A percentile compares a stretch with the other conserved stretches of the same genome.
Evolutionary conservation across 2,888 invertebrate species (phyloP).

Genomic region (Alviniconcha strummeri): DNA sequence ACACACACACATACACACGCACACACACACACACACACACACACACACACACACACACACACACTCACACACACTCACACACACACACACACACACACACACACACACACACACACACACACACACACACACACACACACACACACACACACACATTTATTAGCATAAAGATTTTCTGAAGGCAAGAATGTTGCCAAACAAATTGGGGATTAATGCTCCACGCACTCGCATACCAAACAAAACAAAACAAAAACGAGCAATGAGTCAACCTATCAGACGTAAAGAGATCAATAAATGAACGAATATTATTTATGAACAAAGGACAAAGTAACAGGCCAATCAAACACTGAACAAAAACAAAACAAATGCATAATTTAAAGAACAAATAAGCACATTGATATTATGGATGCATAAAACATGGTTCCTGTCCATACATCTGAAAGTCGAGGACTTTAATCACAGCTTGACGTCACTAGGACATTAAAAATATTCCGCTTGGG

Average conservation of each 20-base stretch:
- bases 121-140: not conserved
- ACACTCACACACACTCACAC: not conserved
- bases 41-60: not conserved
- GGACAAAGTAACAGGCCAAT: too few relatives aligned
- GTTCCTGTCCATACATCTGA: too few relatives aligned
- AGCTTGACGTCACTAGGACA: too few relatives aligned
- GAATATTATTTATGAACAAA: not conserved
- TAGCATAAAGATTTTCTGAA: not conserved
- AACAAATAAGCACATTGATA: too few relatives aligned
- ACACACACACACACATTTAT: not conserved
- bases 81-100: not conserved
- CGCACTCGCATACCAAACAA: not conserved
- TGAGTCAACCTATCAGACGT: not conserved
- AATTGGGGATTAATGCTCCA: too few relatives aligned
- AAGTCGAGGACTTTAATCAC: too few relatives aligned
- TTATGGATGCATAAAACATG: too few relatives aligned
- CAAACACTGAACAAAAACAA: too few relatives aligned
- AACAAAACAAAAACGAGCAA: not conserved
- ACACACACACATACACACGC: not conserved
- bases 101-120: slow-evolving; percentile 18
- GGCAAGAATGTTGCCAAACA: too few relatives aligned
- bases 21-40: not conserved
- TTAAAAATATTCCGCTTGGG: too few relatives aligned
- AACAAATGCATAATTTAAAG: too few relatives aligned
- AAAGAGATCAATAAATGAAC: not conserved